Evolutionary conservation across 2,113 vertebrate genomes (phyloP).

Genomic region (Poeciliopsis retropinna): DNA sequence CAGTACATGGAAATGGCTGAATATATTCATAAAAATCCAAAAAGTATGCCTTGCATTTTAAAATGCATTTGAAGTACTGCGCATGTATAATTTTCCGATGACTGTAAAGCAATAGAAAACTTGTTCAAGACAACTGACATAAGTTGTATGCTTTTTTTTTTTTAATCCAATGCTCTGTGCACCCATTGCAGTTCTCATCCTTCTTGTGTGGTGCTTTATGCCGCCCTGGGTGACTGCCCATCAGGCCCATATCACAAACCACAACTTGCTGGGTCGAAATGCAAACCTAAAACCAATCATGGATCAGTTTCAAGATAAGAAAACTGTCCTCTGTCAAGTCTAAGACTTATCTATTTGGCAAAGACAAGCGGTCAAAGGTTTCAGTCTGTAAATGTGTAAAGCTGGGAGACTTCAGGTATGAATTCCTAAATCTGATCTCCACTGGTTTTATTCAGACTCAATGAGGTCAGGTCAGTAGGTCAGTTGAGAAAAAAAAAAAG

Average conservation of each 20-base stretch:
- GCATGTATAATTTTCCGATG: too few species aligned
- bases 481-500: background rate
- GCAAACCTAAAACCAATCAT: too few species aligned
- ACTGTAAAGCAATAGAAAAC: background rate
- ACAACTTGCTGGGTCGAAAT: background rate
- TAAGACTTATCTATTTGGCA: background rate
- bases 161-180: too few species aligned
- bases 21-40: too few species aligned
- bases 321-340: background rate
- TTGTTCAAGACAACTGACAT: background rate
- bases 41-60: too few species aligned
- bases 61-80: too few species aligned
- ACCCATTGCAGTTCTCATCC: background rate
- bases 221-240: background rate
- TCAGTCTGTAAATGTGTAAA: background rate
- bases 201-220: background rate
- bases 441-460: background rate
- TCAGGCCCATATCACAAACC: background rate
- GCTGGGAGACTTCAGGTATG: background rate
- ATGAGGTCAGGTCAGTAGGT: background rate
- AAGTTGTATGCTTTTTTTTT: too few species aligned
- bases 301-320: background rate
- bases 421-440: background rate
- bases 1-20: too few species aligned
- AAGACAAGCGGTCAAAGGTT: background rate